A percentile compares a stretch with the other conserved stretches of the same genome.
These are phyloP conservation scores for Trochalopteron elliotii DNA, from an alignment of 2,113 vertebrate species.

Conservation along the genomic window DNA sequence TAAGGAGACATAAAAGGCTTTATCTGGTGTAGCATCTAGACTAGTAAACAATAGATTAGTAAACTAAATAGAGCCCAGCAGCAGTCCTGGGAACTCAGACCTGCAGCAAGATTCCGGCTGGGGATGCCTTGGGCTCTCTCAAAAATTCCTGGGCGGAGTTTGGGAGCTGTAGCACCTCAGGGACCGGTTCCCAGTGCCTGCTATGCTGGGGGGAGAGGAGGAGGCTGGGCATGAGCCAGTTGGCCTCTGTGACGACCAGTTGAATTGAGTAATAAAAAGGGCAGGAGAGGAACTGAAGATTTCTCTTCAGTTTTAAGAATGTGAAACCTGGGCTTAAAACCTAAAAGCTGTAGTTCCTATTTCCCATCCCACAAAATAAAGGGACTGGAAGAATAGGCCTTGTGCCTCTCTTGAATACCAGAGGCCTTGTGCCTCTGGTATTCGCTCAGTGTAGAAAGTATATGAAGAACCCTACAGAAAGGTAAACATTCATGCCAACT, in stretches of 20 bases:
- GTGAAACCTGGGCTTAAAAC: not conserved
- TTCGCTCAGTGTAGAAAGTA: not conserved
- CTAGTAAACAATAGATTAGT: not conserved
- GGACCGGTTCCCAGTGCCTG: accelerated
- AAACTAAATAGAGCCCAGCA: not conserved
- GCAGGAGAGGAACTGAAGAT: not conserved
- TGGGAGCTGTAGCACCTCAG: not conserved
- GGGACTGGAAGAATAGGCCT: not conserved
- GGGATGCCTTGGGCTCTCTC: not conserved
- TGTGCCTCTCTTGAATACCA: not conserved
- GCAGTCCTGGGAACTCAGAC: not conserved
- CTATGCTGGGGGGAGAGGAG: not conserved
- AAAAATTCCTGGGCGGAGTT: not conserved
- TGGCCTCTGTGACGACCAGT: not conserved
- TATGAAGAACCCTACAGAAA: not conserved
- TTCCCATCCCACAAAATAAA: not conserved
- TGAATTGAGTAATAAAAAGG: not conserved
- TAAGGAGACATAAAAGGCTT: not conserved
- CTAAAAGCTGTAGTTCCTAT: not conserved
- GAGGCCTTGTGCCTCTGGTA: not conserved
- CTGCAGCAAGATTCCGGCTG: not conserved
- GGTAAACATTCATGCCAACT: not conserved
- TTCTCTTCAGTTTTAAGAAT: not conserved
- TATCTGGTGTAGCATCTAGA: not conserved
- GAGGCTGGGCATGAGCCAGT: accelerated